A percentile compares a stretch with the other conserved stretches of the same genome.
Conservation (phyloP, 2,888 invertebrate genomes). For the Sinelater perroti region DNA sequence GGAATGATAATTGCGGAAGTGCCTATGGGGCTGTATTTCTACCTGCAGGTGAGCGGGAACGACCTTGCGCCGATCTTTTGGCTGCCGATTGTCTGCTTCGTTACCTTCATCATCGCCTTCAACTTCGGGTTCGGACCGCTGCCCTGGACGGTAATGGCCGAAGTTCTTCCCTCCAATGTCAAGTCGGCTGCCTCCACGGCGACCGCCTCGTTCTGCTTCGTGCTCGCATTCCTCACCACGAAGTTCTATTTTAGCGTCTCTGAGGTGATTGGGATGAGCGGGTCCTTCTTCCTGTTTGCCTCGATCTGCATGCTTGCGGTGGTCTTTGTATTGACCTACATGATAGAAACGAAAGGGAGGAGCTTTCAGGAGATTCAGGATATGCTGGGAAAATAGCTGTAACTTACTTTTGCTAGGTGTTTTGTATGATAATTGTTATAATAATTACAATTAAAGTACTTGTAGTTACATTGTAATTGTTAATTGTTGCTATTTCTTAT, state of each 20-base stretch:
- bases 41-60: slow-evolving; percentile 61
- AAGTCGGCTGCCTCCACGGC: slow-evolving; percentile 80
- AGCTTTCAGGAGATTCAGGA: slow-evolving; percentile 85
- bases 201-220: slow-evolving; percentile 81
- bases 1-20: slow-evolving; percentile 73
- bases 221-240: slow-evolving; percentile 78
- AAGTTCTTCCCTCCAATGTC: slow-evolving; percentile 81
- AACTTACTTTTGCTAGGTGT: too few relatives aligned
- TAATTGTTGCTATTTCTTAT: too few relatives aligned
- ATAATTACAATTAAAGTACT: too few relatives aligned
- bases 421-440: too few relatives aligned
- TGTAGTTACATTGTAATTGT: too few relatives aligned
- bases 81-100: slow-evolving; percentile 76
- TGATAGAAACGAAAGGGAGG: slow-evolving; percentile 92
- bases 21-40: slow-evolving; percentile 68
- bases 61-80: slow-evolving; percentile 66
- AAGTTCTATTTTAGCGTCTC: slow-evolving; percentile 72
- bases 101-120: slow-evolving; percentile 78
- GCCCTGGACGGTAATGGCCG: slow-evolving; percentile 85
- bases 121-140: slow-evolving; percentile 80
- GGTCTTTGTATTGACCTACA: slow-evolving; percentile 75
- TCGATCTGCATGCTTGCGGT: slow-evolving; percentile 69
- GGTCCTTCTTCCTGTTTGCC: slow-evolving; percentile 78
- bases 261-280: slow-evolving; percentile 67
- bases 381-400: slow-evolving; percentile 61